Base-by-base conservation (phyloP, 2,113 vertebrate species). In the Peucedramus taeniatus region DNA sequence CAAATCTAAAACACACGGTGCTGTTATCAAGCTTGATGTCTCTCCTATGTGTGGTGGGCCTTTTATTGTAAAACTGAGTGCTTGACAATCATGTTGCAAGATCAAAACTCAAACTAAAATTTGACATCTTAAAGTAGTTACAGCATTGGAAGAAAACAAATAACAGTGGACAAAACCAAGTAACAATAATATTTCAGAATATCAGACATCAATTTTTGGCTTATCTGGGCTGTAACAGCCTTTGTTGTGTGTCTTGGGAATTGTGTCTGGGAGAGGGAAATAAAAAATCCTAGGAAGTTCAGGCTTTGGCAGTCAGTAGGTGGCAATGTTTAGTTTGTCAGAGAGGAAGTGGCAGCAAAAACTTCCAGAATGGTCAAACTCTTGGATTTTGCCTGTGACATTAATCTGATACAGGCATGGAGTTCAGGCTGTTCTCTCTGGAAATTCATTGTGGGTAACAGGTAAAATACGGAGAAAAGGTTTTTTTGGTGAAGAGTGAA, bases 271-370 rank as follows among this genome's bases (percentile, higher is more conserved):
- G 22, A 57, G 23, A 9, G 42, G 27, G 33, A 76, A 86, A 50
- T 21, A 8, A 68, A 75, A 53, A 30, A 11, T 17, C 2, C 11
- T 12, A 74, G 27, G 2, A 59, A 51, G 33, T 39, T 94, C 47
- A 59, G 40, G 3, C 50, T 78, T 64, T 77, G 54, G 35, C 16
- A 15, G 88, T 87, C 96, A 3, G 76, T 95, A 96, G 97, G 85
- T 97, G 95, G 97, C 94, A 87, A 40, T 96, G 64, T 96, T 94
- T 85, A 54, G 92, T 96, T 95, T 93, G 39, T 86, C 57, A 87
- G 31, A 63, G 89, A 56, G 33, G 51, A 83, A 30, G 19, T 19
- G 15, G 10, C 35, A 28, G n/a, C n/a, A 57, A 65, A 91, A 95
- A 87, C 60, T 75, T 84, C 0, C 0, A 80, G 30, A 6, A 4